Conservation (phyloP, 1,140 invertebrate species). For the Cotesia typhae region DNA sequence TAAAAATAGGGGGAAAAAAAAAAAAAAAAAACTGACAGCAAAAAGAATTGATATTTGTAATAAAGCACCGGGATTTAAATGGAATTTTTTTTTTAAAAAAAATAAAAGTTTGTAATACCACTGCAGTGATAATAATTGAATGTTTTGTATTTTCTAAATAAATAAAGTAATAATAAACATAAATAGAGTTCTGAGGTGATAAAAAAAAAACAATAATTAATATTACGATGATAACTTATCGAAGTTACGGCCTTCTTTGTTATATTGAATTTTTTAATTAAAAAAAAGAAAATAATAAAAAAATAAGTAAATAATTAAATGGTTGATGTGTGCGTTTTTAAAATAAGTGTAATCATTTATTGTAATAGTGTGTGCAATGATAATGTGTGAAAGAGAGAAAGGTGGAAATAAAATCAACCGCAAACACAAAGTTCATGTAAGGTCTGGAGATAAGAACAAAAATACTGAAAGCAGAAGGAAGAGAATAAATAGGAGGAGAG, state of each 20-base stretch:
- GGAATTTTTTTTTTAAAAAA: too few relatives aligned
- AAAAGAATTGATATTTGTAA: neutral
- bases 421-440: too few relatives aligned
- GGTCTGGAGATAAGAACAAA: neutral
- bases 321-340: constrained; percentile 25
- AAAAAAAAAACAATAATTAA: constrained; percentile 10
- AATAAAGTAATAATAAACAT: constrained; percentile 18
- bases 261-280: constrained; percentile 9
- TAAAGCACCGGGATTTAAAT: too few relatives aligned
- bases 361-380: constrained; percentile 5
- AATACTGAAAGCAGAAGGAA: constrained; percentile 6
- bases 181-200: neutral
- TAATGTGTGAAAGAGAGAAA: neutral
- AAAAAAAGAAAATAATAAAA: constrained; percentile 1
- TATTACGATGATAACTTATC: constrained; percentile 24
- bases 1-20: too few relatives aligned
- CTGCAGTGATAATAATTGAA: too few relatives aligned
- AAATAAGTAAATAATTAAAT: neutral
- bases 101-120: too few relatives aligned
- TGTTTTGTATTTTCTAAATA: neutral
- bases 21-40: neutral
- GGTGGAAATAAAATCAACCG: too few relatives aligned
- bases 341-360: constrained; percentile 6
- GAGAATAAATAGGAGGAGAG: constrained; percentile 22
- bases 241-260: constrained; percentile 34